A percentile compares a stretch with the other conserved stretches of the same genome.
Evolutionary conservation across 2,797 vertebrate species (phyloP).

Genomic region (Triplophysa yarkandensis): DNA sequence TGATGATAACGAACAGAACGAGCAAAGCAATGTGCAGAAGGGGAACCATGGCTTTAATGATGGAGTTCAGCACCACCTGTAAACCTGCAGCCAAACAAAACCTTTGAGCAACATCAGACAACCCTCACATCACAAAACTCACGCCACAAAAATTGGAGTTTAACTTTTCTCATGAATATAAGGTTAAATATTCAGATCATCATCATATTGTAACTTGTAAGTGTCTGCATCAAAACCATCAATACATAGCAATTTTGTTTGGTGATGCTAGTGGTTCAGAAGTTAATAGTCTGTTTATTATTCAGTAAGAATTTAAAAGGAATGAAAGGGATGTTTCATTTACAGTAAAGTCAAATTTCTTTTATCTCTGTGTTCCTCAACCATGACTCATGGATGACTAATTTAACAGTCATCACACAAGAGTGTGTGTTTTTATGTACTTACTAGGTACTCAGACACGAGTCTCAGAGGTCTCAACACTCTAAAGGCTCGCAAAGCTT

Average conservation of each 20-base stretch:
- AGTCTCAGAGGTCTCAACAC: conserved; percentile 93
- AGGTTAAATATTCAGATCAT: too few species aligned
- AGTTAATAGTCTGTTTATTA: neutral
- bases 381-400: conserved; percentile 24
- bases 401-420: conserved; percentile 8
- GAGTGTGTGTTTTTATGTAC: conserved; percentile 64
- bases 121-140: neutral
- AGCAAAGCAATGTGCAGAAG: conserved; percentile 97
- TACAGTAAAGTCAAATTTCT: conserved; percentile 11
- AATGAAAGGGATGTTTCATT: conserved; percentile 2
- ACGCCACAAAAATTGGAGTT: too few species aligned
- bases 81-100: conserved; percentile 75
- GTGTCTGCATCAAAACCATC: neutral
- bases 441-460: conserved; percentile 98
- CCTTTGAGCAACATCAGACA: neutral
- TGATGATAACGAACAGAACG: conserved; percentile 98
- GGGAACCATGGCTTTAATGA: conserved; percentile 99
- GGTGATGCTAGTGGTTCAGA: neutral
- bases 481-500: conserved; percentile 95
- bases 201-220: too few species aligned
- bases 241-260: neutral
- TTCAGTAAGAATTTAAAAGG: conserved; percentile 8
- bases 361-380: neutral
- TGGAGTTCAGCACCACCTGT: conserved; percentile 98
- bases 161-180: too few species aligned